Evolutionary conservation across 2,888 invertebrate species (phyloP).

Genomic region (Liopterus haemorrhoidalis): DNA sequence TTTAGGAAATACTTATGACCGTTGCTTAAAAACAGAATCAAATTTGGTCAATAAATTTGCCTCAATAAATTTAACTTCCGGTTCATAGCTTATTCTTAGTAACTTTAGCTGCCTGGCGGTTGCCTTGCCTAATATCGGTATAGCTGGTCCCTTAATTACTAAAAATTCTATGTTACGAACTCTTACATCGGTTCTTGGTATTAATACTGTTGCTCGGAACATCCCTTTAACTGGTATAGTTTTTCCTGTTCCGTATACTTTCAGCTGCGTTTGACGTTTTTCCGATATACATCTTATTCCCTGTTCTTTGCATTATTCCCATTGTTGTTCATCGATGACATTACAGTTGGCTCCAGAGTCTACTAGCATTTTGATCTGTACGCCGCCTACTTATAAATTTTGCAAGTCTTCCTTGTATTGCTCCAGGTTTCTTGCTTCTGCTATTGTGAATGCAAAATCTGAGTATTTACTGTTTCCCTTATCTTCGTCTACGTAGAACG

Average conservation of each 20-base stretch:
- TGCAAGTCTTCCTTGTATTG: background rate
- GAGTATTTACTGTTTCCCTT: background rate
- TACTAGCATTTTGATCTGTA: background rate
- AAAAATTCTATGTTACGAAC: background rate
- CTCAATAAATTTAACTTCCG: background rate
- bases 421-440: background rate
- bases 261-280: background rate
- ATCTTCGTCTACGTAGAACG: background rate
- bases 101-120: background rate
- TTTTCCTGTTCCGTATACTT: background rate
- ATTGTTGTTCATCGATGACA: background rate
- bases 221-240: background rate
- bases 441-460: background rate
- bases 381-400: background rate
- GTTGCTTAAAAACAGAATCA: too few relatives aligned
- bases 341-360: constrained; percentile 3
- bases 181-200: background rate
- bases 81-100: background rate
- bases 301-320: background rate
- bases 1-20: background rate
- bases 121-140: background rate
- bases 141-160: background rate
- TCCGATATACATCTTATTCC: background rate
- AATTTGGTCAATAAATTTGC: too few relatives aligned
- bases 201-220: background rate